Evolutionary conservation across 2,113 vertebrate genomes (phyloP), one percentile per base, ranked within the genome.

Genomic region (Leucopternis melanops): DNA sequence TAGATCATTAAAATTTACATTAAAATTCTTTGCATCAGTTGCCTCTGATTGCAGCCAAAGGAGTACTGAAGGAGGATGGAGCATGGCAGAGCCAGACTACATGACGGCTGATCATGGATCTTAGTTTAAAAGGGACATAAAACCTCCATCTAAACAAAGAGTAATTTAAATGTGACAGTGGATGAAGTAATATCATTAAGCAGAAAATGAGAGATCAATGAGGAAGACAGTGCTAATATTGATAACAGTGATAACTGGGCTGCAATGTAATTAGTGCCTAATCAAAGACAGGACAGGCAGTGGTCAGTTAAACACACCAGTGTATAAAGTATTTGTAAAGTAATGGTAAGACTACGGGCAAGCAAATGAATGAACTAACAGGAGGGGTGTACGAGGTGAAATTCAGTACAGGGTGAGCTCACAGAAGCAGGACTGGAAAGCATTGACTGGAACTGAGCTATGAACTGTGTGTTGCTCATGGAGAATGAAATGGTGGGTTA

Each of bases 191-290:
- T 73, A 88, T 29, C 42, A 90, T 86, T 83, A 86, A 78, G 50
- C 50, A 59, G 72, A 86, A 94, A 95, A 95, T 91, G 69, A 71
- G 67, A 86, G 38, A 86, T 86, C 88, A 84, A n/a, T 94, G 77
- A 62, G 14, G 47, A 92, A 88, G 38, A 47, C 34, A 75, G 67
- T 22, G 20, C 8, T 88, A 81, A 73, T 62, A 61, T 16, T 81
- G 83, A 42, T 88, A 86, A 66, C 21, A 70, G 32, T 1, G 3
- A 83, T 83, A 81, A 78, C 38, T 50, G 27, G 20, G 12, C 47
- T 86, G 58, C 27, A 83, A 62, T 38, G 40, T 59, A 94, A 88
- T 91, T 88, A 61, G 45, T 29, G 44, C 9, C 75, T 86, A 88
- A 86, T 70, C 59, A 94, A 81, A 91, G 59, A 71, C 1, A 5